Conservation (phyloP, 2,888 invertebrate genomes). For the Coecobrya sp. region DNA sequence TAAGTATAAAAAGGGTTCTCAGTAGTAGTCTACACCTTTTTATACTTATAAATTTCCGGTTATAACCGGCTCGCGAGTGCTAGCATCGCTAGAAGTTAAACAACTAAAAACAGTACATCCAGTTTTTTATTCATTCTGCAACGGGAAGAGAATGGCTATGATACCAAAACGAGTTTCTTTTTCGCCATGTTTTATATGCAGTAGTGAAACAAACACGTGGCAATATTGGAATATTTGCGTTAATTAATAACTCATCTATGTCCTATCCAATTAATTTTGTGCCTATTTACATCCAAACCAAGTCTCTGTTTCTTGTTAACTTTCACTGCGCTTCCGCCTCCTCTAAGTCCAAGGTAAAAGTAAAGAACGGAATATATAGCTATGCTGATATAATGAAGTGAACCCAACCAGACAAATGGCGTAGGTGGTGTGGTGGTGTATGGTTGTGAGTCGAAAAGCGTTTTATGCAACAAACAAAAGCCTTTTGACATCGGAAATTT, state of each 20-base stretch:
- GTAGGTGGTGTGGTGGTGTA: background rate
- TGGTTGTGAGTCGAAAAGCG: background rate
- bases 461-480: background rate
- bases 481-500: background rate
- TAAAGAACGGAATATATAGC: background rate
- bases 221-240: background rate
- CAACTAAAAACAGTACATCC: too few relatives aligned
- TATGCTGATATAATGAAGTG: constrained; percentile 6
- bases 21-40: too few relatives aligned
- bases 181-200: background rate
- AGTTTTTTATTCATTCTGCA: too few relatives aligned
- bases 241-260: constrained; percentile 23
- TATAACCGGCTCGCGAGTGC: too few relatives aligned
- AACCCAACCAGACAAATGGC: background rate
- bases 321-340: constrained; percentile 10
- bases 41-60: too few relatives aligned
- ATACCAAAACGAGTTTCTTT: background rate
- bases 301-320: background rate
- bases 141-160: too few relatives aligned
- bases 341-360: background rate
- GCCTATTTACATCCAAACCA: background rate
- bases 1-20: too few relatives aligned
- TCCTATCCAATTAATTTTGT: background rate
- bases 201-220: background rate
- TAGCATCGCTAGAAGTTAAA: too few relatives aligned